Evolutionary conservation across 2,797 vertebrate genomes (phyloP).

Genomic region (Epinephelus awoara): DNA sequence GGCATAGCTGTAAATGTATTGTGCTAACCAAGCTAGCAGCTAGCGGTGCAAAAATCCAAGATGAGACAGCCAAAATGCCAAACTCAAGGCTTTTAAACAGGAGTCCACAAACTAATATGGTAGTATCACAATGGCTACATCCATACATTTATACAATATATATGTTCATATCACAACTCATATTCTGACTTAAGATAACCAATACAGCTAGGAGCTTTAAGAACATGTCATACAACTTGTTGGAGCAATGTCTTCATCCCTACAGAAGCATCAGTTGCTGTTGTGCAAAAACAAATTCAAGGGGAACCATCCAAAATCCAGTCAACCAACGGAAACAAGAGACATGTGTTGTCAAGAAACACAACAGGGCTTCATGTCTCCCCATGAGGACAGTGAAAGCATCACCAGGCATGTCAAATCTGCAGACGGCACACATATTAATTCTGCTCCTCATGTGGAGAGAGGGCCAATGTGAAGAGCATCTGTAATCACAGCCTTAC

Average conservation of each 20-base stretch:
- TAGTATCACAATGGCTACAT: no score
- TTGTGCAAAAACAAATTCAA: neutral
- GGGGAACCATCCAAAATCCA: conserved; percentile 7
- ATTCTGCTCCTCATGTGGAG: neutral
- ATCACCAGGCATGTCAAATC: conserved; percentile 34
- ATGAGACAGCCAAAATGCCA: no score
- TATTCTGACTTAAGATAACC: neutral
- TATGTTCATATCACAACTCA: neutral
- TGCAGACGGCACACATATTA: conserved; percentile 19
- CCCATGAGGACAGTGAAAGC: conserved; percentile 50
- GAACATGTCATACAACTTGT: neutral
- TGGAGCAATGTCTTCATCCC: neutral
- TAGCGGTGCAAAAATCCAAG: no score
- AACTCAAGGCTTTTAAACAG: no score
- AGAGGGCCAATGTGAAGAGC: neutral
- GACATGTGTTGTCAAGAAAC: conserved; percentile 40
- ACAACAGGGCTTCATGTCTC: conserved; percentile 1
- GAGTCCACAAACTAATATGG: no score
- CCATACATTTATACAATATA: no score
- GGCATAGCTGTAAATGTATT: no score
- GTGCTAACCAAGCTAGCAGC: no score
- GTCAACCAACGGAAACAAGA: conserved; percentile 30
- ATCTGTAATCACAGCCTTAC: conserved; percentile 9
- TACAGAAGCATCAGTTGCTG: conserved; percentile 3
- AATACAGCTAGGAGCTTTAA: neutral